A percentile compares a stretch with the other conserved stretches of the same genome.
These are phyloP conservation scores for Cuniculus paca DNA, from an alignment of 2,797 vertebrate species.

Conservation along the genomic window DNA sequence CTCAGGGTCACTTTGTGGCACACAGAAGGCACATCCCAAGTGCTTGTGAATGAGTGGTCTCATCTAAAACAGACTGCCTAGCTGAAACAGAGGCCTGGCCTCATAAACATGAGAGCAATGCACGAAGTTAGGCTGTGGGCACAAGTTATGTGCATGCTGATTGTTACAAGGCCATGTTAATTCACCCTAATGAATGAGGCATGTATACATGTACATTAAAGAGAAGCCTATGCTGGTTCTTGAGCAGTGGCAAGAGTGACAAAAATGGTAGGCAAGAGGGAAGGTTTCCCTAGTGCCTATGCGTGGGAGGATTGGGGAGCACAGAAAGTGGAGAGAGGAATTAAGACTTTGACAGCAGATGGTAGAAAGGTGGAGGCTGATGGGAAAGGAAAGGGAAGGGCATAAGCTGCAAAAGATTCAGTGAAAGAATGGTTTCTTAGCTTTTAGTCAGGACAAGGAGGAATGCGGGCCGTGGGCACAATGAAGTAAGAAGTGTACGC, in stretches of 20 bases:
- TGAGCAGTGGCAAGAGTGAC: not conserved
- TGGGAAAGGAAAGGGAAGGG: not conserved
- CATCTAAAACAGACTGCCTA: not conserved
- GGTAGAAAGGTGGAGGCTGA: not conserved
- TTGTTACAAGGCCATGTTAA: not conserved
- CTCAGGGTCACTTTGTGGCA: not conserved
- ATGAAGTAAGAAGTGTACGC: not conserved
- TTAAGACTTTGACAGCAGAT: not conserved
- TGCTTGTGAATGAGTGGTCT: not conserved
- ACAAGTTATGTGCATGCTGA: not conserved
- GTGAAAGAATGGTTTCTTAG: not conserved
- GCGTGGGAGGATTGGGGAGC: not conserved
- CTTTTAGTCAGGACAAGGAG: not conserved
- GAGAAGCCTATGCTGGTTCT: not conserved
- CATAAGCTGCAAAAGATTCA: not conserved
- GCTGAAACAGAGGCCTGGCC: not conserved
- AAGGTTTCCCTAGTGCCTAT: not conserved
- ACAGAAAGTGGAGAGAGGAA: not conserved
- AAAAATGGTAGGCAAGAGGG: not conserved
- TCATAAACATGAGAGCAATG: not conserved
- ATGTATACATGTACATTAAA: not conserved
- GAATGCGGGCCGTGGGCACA: not conserved
- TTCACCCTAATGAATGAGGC: too few species aligned
- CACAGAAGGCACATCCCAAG: not conserved
- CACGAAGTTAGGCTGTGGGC: not conserved